phyloP scores from a whole-genome alignment of 2,113 vertebrate species.

The Willisornis vidua region DNA sequence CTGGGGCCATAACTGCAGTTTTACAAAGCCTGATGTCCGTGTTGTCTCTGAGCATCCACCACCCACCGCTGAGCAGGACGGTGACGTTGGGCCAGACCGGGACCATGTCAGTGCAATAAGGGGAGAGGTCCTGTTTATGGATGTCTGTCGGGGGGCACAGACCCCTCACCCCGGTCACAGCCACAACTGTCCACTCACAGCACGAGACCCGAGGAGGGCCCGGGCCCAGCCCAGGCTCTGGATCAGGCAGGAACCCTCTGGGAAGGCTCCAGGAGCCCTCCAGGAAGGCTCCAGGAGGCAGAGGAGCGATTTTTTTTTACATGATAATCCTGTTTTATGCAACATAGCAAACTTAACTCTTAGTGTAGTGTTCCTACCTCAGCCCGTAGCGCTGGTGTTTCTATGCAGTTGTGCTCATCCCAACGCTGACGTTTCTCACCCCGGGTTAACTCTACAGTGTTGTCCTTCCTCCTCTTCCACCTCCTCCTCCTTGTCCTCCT shows the following conservation, averaged over 20 bases:
- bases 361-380: constrained; percentile 82
- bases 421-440: not conserved
- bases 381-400: constrained; percentile 73
- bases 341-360: constrained; percentile 68
- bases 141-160: not conserved
- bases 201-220: not conserved
- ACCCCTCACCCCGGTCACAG: not conserved
- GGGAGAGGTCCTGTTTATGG: not conserved
- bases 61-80: not conserved
- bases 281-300: not conserved
- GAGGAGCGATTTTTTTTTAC: not conserved
- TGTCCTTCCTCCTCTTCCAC: not conserved
- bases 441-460: not conserved
- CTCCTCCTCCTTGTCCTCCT: constrained; percentile 6
- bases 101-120: not conserved
- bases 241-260: not conserved
- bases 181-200: not conserved
- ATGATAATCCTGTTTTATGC: constrained; percentile 72
- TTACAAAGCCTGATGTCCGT: not conserved
- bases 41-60: not conserved
- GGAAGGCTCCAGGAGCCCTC: not conserved
- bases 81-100: accelerated
- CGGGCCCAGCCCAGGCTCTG: not conserved
- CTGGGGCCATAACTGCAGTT: constrained; percentile 45
- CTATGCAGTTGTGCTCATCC: constrained; percentile 74